Evolutionary conservation across 2,797 vertebrate species (phyloP).

Genomic region (Platyrinchus mystaceus): DNA sequence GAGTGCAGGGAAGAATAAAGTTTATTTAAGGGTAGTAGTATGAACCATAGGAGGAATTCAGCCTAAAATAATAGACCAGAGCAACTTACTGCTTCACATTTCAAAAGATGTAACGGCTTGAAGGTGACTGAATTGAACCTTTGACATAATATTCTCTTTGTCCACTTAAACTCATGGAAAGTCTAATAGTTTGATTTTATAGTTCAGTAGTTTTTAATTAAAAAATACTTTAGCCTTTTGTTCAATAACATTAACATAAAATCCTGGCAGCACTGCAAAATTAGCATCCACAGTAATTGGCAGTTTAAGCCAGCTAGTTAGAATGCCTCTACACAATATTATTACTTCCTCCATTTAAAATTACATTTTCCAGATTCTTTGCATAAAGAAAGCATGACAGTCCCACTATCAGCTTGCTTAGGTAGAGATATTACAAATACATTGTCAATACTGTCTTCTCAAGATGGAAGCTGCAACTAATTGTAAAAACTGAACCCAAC

Average conservation of each 20-base stretch:
- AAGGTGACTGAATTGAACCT: slow-evolving; percentile 64
- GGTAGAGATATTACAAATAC: neutral
- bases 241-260: slow-evolving; percentile 70
- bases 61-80: slow-evolving; percentile 18
- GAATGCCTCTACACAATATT: slow-evolving; percentile 1
- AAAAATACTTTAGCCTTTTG: slow-evolving; percentile 68
- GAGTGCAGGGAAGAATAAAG: neutral
- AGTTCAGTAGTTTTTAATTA: slow-evolving; percentile 71
- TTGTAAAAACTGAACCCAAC: neutral
- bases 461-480: neutral
- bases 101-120: slow-evolving; percentile 47
- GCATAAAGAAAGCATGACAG: neutral
- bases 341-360: slow-evolving; percentile 16
- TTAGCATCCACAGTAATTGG: slow-evolving; percentile 55
- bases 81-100: neutral
- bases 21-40: slow-evolving; percentile 1
- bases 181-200: slow-evolving; percentile 70
- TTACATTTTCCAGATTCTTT: slow-evolving; percentile 25
- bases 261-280: slow-evolving; percentile 52
- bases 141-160: slow-evolving; percentile 64
- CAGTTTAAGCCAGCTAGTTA: slow-evolving; percentile 43
- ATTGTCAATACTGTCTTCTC: neutral
- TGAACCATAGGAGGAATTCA: neutral
- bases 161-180: slow-evolving; percentile 52
- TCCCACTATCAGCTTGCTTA: neutral